Conservation (phyloP, 2,797 vertebrate genomes). For the Cetoscarus ocellatus region DNA sequence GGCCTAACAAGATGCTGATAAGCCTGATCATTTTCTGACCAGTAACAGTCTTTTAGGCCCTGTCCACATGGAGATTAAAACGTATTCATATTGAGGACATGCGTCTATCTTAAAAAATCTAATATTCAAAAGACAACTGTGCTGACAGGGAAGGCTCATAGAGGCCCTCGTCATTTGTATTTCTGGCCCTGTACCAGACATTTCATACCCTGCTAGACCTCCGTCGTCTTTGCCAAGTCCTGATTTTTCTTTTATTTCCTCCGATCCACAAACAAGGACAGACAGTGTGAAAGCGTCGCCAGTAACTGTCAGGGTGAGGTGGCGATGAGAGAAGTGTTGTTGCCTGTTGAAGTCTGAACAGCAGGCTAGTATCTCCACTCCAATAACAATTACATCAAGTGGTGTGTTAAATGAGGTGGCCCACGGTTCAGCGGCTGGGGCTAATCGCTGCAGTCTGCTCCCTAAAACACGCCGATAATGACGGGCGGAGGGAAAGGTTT, state of each 20-base stretch:
- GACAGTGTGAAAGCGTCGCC: conserved; percentile 14
- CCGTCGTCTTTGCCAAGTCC: conserved; percentile 25
- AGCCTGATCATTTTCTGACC: no score
- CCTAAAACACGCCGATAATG: conserved; percentile 65
- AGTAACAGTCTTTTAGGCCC: no score
- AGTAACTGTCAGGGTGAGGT: conserved; percentile 33
- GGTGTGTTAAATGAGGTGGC: conserved; percentile 78
- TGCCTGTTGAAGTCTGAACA: conserved; percentile 45
- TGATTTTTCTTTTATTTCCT: conserved; percentile 16
- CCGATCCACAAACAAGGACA: conserved; percentile 21
- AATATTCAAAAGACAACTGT: not conserved
- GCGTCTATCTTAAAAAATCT: no score
- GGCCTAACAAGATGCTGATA: no score
- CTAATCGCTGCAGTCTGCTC: conserved; percentile 79
- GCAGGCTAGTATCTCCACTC: conserved; percentile 67
- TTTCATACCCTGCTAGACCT: conserved; percentile 2
- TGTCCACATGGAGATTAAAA: no score
- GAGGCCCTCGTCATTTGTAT: not conserved
- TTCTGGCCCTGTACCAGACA: conserved; percentile 20
- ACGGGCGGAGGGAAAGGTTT: conserved; percentile 48
- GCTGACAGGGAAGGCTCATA: not conserved
- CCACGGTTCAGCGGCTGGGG: conserved; percentile 68
- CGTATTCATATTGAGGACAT: no score
- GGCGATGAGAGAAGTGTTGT: conserved; percentile 19
- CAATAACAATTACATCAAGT: conserved; percentile 78